Conservation (phyloP, 2,797 vertebrate genomes). For the Microctenopoma steveboyesi region DNA sequence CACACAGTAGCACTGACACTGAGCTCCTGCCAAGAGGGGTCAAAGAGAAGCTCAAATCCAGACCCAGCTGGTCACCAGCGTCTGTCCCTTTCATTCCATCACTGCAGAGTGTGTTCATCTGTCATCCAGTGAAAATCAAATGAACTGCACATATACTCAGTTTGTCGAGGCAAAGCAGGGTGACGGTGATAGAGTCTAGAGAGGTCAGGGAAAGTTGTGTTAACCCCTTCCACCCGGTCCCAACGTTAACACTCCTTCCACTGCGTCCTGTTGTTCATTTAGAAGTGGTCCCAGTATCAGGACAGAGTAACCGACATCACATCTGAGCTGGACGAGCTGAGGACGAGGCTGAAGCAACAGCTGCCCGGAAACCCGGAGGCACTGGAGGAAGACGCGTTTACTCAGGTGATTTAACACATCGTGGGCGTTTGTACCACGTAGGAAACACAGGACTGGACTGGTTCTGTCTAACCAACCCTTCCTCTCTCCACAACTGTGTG, state of each 20-base stretch:
- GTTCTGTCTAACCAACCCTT: constrained; percentile 11
- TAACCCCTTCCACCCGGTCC: constrained; percentile 36
- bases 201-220: constrained; percentile 61
- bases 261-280: constrained; percentile 24
- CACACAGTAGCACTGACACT: constrained; percentile 9
- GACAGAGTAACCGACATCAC: constrained; percentile 66
- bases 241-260: too few relatives aligned
- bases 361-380: constrained; percentile 77
- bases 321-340: constrained; percentile 79
- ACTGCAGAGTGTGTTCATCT: neutral
- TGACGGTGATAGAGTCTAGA: neutral
- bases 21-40: constrained; percentile 60
- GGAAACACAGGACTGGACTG: too few relatives aligned
- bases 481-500: constrained; percentile 18
- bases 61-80: constrained; percentile 55
- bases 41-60: constrained; percentile 70
- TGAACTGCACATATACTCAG: too few relatives aligned
- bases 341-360: constrained; percentile 70
- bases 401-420: constrained; percentile 79
- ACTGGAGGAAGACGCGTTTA: constrained; percentile 72
- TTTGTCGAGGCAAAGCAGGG: neutral
- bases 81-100: constrained; percentile 45
- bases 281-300: constrained; percentile 88
- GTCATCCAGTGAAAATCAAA: neutral
- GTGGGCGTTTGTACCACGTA: neutral